phyloP scores from a whole-genome alignment of 2,888 invertebrate species.

The Chirona hameri region DNA sequence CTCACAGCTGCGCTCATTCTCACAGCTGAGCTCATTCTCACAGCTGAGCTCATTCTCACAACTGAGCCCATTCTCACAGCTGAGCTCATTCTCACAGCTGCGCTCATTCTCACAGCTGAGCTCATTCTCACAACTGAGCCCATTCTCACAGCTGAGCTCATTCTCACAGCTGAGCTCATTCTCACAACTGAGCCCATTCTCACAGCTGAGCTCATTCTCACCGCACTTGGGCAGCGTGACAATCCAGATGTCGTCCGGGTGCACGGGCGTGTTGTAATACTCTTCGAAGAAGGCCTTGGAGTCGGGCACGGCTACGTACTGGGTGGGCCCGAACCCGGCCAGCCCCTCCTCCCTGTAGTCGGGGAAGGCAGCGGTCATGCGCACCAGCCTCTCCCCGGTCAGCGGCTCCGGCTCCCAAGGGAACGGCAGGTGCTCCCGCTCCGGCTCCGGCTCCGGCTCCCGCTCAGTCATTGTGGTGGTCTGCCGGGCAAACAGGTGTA shows the following conservation, averaged over 20 bases:
- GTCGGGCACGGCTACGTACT: slow-evolving; percentile 6
- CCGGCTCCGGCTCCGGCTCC: not conserved
- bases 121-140: not conserved
- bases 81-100: not conserved
- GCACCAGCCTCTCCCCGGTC: not conserved
- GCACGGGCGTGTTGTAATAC: slow-evolving; percentile 13
- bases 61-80: too few relatives aligned
- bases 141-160: too few relatives aligned
- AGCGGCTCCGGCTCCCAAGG: not conserved
- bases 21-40: not conserved
- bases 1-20: too few relatives aligned
- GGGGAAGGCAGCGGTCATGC: not conserved
- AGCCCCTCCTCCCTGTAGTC: not conserved
- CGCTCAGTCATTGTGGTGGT: not conserved
- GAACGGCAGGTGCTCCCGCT: not conserved
- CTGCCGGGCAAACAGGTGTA: not conserved
- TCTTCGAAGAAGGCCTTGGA: slow-evolving; percentile 2
- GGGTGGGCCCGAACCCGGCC: not conserved
- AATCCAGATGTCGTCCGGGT: not conserved
- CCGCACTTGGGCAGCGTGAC: slow-evolving; percentile 30
- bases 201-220: not conserved
- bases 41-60: too few relatives aligned
- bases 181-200: not conserved
- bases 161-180: not conserved
- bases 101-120: too few relatives aligned